A percentile compares a stretch with the other conserved stretches of the same genome.
These are phyloP conservation scores for Cantharis rufa DNA, from an alignment of 2,888 invertebrate genomes.

Conservation along the genomic window DNA sequence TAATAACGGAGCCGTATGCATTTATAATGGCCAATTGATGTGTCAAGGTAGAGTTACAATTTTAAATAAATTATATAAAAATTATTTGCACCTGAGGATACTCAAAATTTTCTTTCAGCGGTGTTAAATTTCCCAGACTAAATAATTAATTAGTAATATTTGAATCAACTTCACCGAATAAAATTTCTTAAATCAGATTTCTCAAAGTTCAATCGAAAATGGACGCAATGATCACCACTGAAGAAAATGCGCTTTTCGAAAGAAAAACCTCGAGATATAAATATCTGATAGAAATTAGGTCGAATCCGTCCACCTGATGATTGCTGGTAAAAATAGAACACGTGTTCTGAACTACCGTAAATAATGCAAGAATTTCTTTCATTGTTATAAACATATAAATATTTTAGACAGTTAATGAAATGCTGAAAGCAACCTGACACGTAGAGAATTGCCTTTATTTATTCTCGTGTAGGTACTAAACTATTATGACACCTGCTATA, in stretches of 20 bases:
- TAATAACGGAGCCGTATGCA: not conserved
- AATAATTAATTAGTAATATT: not conserved
- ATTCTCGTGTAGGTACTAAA: not conserved
- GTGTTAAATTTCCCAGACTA: not conserved
- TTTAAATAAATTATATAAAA: not conserved
- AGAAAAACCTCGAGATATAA: no score
- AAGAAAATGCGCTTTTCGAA: no score
- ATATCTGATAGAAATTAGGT: not conserved
- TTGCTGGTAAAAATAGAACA: not conserved
- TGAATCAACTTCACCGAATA: no score
- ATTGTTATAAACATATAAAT: not conserved
- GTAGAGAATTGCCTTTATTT: not conserved
- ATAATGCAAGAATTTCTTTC: not conserved
- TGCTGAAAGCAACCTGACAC: not conserved
- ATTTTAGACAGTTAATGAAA: not conserved
- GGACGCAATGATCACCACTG: no score
- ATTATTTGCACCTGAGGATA: not conserved
- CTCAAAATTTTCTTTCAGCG: not conserved
- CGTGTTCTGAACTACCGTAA: not conserved
- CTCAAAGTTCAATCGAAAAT: no score
- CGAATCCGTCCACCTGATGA: not conserved
- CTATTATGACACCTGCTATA: not conserved
- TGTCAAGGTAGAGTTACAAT: not conserved
- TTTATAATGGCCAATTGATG: not conserved
- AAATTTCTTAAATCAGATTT: no score